A percentile compares a stretch with the other conserved stretches of the same genome.
Evolutionary conservation across 2,888 invertebrate species (phyloP).

Genomic region (Heliconius erato): DNA sequence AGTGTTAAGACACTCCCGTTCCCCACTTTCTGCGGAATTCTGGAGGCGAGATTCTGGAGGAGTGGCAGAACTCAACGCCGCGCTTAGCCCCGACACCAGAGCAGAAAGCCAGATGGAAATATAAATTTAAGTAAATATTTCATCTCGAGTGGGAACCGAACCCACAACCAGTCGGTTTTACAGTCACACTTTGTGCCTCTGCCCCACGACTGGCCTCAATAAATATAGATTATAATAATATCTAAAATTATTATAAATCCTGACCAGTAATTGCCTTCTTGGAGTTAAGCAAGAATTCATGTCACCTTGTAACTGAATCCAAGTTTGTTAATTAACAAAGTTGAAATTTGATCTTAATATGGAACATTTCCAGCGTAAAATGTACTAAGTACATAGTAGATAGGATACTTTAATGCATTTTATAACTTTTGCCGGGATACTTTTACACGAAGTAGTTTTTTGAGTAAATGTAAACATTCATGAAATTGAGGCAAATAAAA

Average conservation of each 20-base stretch:
- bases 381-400: neutral
- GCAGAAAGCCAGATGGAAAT: too few species aligned
- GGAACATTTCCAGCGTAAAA: constrained; percentile 15
- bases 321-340: constrained; percentile 44
- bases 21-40: too few species aligned
- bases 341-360: constrained; percentile 43
- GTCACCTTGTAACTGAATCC: constrained; percentile 29
- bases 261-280: constrained; percentile 11
- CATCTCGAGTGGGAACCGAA: too few species aligned
- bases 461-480: neutral
- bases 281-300: constrained; percentile 18
- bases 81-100: too few species aligned
- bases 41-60: too few species aligned
- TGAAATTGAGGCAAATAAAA: too few species aligned
- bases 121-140: too few species aligned
- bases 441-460: neutral
- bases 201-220: too few species aligned
- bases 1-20: too few species aligned
- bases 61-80: too few species aligned
- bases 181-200: too few species aligned
- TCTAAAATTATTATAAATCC: constrained; percentile 15
- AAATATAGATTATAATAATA: neutral
- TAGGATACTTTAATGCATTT: constrained; percentile 9
- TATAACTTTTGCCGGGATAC: neutral
- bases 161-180: too few species aligned